A percentile compares a stretch with the other conserved stretches of the same genome.
These are phyloP conservation scores for Rana temporaria DNA, from an alignment of 2,113 vertebrate species.

Conservation along the genomic window DNA sequence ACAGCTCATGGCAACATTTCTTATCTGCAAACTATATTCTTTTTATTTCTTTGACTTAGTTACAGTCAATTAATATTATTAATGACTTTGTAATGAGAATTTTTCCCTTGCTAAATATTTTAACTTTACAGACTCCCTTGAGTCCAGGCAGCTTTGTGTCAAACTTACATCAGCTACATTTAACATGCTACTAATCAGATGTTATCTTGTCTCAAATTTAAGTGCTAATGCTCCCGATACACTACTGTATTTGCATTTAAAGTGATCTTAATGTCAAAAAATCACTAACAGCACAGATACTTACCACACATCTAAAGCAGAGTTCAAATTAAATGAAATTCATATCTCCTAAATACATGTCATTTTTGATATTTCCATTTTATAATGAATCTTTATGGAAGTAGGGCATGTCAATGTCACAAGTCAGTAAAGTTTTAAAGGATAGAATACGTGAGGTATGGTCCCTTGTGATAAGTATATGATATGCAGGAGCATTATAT, in stretches of 20 bases:
- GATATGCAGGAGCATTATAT: too few species aligned
- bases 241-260: slow-evolving; percentile 23
- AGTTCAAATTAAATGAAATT: background rate
- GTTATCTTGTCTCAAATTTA: slow-evolving; percentile 30
- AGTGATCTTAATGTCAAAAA: slow-evolving; percentile 13
- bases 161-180: slow-evolving; percentile 42
- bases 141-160: slow-evolving; percentile 44
- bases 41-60: slow-evolving; percentile 55
- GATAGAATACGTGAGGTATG: background rate
- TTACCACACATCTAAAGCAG: background rate
- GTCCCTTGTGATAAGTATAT: too few species aligned
- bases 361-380: background rate
- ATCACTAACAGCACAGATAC: background rate
- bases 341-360: background rate
- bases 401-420: background rate
- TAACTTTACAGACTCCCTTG: slow-evolving; percentile 49
- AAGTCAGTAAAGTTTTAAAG: background rate
- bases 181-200: slow-evolving; percentile 48
- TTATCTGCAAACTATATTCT: slow-evolving; percentile 54
- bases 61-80: slow-evolving; percentile 58
- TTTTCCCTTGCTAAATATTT: slow-evolving; percentile 50
- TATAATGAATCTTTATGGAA: background rate
- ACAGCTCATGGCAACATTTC: slow-evolving; percentile 52
- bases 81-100: slow-evolving; percentile 56
- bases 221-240: slow-evolving; percentile 5